A percentile compares a stretch with the other conserved stretches of the same genome.
Evolutionary conservation across 2,888 invertebrate species (phyloP).

Genomic region (Ceriagrion tenellum): DNA sequence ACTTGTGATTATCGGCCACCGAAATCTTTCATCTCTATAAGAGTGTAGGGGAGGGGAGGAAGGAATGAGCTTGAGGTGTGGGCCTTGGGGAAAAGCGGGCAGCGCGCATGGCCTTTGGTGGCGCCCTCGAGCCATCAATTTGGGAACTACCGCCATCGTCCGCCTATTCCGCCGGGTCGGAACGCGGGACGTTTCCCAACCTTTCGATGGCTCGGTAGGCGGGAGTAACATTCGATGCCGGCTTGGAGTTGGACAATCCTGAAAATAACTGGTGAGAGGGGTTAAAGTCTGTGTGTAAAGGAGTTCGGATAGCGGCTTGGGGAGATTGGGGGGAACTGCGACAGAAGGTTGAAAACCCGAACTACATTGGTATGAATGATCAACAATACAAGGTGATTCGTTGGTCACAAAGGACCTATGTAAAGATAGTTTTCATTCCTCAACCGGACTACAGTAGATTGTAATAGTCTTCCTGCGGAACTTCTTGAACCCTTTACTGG

Average conservation of each 20-base stretch:
- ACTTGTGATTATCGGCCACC: constrained; percentile 37
- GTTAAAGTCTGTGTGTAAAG: not conserved
- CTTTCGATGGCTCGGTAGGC: not conserved
- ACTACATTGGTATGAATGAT: too few species aligned
- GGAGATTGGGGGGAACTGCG: too few species aligned
- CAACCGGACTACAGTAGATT: too few species aligned
- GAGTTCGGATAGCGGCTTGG: not conserved
- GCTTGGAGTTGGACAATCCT: not conserved
- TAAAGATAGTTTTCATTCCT: too few species aligned
- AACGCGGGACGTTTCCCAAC: not conserved
- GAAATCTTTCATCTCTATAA: not conserved
- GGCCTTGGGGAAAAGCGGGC: not conserved
- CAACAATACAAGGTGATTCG: too few species aligned
- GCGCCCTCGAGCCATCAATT: not conserved
- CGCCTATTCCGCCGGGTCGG: not conserved
- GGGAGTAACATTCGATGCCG: not conserved
- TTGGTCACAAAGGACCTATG: too few species aligned
- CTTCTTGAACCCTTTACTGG: too few species aligned
- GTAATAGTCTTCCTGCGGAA: too few species aligned
- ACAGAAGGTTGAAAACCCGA: too few species aligned
- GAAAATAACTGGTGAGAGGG: not conserved
- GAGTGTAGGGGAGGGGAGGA: not conserved
- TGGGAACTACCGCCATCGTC: not conserved
- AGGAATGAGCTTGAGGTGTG: not conserved
- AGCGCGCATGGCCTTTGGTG: not conserved